phyloP scores from a whole-genome alignment of 2,113 vertebrate genomes.

The Gymnorhina tibicen region DNA sequence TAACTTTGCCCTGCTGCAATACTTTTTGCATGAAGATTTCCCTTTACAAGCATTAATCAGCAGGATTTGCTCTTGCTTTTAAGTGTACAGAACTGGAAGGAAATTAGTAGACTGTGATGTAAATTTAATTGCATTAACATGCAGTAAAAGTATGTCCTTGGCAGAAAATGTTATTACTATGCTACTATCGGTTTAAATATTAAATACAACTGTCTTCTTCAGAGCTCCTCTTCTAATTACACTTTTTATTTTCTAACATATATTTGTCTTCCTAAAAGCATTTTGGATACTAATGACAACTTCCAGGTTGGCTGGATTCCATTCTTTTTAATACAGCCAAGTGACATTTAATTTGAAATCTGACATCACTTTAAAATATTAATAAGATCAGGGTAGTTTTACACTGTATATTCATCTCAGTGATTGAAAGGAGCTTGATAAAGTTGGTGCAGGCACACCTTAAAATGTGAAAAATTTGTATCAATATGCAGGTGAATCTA shows the following conservation, averaged over 20 bases:
- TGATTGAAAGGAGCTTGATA: background rate
- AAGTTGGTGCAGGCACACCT: background rate
- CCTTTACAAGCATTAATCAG: background rate
- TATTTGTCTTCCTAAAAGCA: constrained; percentile 51
- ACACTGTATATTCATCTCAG: background rate
- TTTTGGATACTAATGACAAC: constrained; percentile 53
- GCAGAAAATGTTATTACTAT: background rate
- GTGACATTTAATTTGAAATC: constrained; percentile 64
- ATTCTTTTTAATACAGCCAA: constrained; percentile 53
- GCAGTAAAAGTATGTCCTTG: constrained; percentile 19
- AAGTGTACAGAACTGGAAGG: background rate
- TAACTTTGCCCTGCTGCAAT: background rate
- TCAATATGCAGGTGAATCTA: background rate
- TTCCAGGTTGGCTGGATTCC: constrained; percentile 45
- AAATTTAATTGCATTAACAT: constrained; percentile 62
- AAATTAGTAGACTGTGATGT: constrained; percentile 44
- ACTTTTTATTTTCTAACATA: constrained; percentile 22
- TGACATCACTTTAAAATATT: constrained; percentile 62
- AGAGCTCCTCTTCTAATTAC: constrained; percentile 36
- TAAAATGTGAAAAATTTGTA: background rate
- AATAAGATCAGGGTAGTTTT: constrained; percentile 29
- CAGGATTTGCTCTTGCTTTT: constrained; percentile 18
- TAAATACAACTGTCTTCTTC: constrained; percentile 20
- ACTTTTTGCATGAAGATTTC: background rate
- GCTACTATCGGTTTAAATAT: constrained; percentile 42